Base-by-base conservation (phyloP, 2,888 invertebrate genomes). In the Ctenicera cuprea region DNA sequence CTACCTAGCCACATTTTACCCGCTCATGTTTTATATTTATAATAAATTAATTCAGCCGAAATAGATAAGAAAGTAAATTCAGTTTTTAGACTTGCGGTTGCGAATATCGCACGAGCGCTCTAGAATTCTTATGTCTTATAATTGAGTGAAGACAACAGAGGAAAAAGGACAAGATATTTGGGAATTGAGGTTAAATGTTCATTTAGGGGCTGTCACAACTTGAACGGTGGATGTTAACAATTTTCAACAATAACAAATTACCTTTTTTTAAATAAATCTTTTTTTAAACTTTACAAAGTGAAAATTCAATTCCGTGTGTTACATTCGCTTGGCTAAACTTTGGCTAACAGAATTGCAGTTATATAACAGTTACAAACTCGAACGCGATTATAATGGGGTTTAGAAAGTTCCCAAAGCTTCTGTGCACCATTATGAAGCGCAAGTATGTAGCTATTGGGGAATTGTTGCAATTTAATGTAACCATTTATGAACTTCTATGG, bases 381-480 rank as follows among this genome's bases (percentile, higher is more conserved):
- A 18, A 45, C 45, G 16, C 45, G 45, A 45, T 45, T 45, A 45
- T 45, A 45, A 45, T 45, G 18, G 45, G 16, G 45, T 45, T 45
- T 45, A 9, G 16, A 16, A 45, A 45, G 16, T 45, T 45, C 11
- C 41, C 18, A 16, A 45, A 45, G 45, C 45, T 45, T 14, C 18
- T 45, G 9, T 2, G 45, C 18, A 8, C 18, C 3, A 45, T 18
- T 16, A 45, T 45, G 18, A 45, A 45, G 16, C 16, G 45, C 45
- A 45, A 45, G 18, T 45, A 45, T 16, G 45, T 8, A 45, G 9
- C 3, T 16, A 45, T 9, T 45, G 18, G 18, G 16, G 16, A 18
- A 18, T 16, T 18, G 18, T 18, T 45, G 18, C 16, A 18, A 43
- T 45, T 18, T 18, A 45, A 45, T 18, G 45, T 18, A 16, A 3